Conservation (phyloP, 2,797 vertebrate species). For the Mormyrus proboscirostris region DNA sequence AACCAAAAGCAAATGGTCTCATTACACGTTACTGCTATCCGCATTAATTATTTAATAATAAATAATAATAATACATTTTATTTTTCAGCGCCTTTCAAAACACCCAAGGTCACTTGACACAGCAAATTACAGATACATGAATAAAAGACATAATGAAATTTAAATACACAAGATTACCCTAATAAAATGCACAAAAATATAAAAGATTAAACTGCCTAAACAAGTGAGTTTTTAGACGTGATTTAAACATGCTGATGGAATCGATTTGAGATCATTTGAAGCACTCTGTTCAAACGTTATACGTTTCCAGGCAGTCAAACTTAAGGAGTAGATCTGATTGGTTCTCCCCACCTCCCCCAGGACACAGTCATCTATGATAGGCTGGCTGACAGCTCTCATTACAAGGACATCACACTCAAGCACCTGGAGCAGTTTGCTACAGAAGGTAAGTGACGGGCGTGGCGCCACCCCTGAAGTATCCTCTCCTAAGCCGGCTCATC, state of each 20-base stretch:
- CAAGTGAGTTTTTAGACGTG: too few species aligned
- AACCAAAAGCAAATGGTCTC: not conserved
- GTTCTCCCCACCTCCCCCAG: constrained; percentile 55
- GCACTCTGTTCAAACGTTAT: not conserved
- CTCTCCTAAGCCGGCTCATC: not conserved
- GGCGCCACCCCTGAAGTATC: not conserved
- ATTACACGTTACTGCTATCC: not conserved
- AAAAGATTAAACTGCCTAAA: too few species aligned
- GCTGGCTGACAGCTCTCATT: constrained; percentile 88
- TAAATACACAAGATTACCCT: too few species aligned
- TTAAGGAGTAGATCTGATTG: not conserved
- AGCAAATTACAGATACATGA: too few species aligned
- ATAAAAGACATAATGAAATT: too few species aligned
- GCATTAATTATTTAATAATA: not conserved
- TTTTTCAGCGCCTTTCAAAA: too few species aligned
- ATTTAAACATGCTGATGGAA: too few species aligned
- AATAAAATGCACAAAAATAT: too few species aligned
- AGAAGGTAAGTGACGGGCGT: constrained; percentile 69
- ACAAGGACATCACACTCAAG: constrained; percentile 96
- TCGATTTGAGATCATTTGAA: not conserved
- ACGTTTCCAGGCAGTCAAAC: not conserved
- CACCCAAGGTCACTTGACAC: too few species aligned
- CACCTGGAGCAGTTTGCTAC: constrained; percentile 98
- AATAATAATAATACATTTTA: too few species aligned
- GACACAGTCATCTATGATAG: constrained; percentile 97